These are phyloP conservation scores for Drosophila acutilabella DNA, from an alignment of 2,888 invertebrate species.

Conservation along the genomic window DNA sequence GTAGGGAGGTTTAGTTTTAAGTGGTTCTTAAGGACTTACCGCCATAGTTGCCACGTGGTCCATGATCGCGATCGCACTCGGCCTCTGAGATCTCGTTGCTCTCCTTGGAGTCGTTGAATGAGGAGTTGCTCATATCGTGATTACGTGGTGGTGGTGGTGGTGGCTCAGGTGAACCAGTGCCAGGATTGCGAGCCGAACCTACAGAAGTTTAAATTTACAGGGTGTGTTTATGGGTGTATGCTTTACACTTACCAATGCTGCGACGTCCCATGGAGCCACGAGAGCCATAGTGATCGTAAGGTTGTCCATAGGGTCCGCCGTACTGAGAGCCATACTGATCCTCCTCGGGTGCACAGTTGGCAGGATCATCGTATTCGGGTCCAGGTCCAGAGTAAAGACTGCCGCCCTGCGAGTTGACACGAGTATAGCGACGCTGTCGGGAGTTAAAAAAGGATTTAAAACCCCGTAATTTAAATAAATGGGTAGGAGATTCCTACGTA, in stretches of 20 bases:
- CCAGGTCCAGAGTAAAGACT: slow-evolving; percentile 89
- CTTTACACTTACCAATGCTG: slow-evolving; percentile 85
- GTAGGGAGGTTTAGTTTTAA: neutral
- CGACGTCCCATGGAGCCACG: slow-evolving; percentile 92
- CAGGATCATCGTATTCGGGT: slow-evolving; percentile 97
- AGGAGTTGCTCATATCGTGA: slow-evolving; percentile 92
- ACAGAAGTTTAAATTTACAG: neutral
- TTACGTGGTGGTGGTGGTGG: slow-evolving; percentile 93
- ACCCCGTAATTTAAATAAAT: neutral
- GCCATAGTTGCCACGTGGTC: slow-evolving; percentile 92
- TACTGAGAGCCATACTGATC: slow-evolving; percentile 96
- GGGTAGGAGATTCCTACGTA: slow-evolving; percentile 87
- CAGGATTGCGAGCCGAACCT: slow-evolving; percentile 85
- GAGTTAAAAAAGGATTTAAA: neutral
- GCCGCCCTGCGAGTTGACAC: slow-evolving; percentile 88
- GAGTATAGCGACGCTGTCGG: slow-evolving; percentile 89
- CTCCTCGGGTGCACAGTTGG: slow-evolving; percentile 95
- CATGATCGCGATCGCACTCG: slow-evolving; percentile 94
- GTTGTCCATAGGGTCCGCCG: slow-evolving; percentile 90
- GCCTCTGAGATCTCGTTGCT: slow-evolving; percentile 97
- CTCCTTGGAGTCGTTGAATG: slow-evolving; percentile 96
- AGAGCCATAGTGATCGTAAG: slow-evolving; percentile 95
- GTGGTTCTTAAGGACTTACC: slow-evolving; percentile 86
- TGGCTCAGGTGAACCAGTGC: slow-evolving; percentile 88
- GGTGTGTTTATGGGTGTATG: neutral